Percentiles rank a stretch among this genome's conserved stretches.
These are phyloP conservation scores for Beroe ovata DNA, from an alignment of 37 sponge, comb jelly and placozoan genomes.

Conservation along the genomic window DNA sequence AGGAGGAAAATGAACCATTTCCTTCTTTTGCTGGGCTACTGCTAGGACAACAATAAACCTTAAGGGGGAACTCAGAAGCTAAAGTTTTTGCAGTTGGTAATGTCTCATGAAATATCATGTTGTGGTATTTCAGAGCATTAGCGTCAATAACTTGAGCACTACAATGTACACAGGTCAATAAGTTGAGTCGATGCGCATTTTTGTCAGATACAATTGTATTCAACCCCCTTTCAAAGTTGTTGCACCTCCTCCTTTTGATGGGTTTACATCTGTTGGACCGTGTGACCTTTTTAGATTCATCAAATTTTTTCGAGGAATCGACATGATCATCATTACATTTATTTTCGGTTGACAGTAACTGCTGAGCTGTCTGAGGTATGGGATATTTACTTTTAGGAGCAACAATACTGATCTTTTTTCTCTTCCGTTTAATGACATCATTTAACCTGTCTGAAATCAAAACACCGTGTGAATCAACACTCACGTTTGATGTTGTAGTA, in stretches of 20 bases:
- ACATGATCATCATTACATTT: neutral
- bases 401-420: neutral
- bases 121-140: neutral
- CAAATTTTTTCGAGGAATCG: neutral
- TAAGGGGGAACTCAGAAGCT: neutral
- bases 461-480: no score
- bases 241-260: neutral
- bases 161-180: neutral
- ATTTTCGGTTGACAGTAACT: neutral
- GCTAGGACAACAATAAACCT: neutral
- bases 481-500: neutral
- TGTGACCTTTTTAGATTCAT: neutral
- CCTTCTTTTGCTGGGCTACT: neutral
- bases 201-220: neutral
- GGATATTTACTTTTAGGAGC: neutral
- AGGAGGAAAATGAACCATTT: neutral
- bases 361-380: no score
- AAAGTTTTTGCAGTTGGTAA: neutral
- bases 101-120: conserved; percentile 25
- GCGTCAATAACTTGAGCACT: neutral
- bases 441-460: neutral
- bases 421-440: neutral
- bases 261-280: conserved; percentile 1
- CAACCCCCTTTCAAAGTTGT: conserved; percentile 7
- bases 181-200: neutral